Evolutionary conservation across 2,113 vertebrate genomes (phyloP).

Genomic region (Odobenus rosmarus): DNA sequence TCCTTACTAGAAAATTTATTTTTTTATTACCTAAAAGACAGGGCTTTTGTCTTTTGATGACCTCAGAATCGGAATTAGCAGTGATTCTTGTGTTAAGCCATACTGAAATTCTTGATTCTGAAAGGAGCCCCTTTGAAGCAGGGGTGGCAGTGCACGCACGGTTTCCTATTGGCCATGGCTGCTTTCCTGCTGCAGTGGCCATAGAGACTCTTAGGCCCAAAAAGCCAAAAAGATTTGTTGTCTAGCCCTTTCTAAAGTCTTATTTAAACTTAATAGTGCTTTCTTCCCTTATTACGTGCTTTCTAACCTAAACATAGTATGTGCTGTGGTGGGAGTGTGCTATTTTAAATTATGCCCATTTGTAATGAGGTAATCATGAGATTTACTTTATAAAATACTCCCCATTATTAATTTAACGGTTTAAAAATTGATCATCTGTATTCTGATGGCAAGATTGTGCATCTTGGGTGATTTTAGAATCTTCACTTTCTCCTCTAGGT

Average conservation of each 20-base stretch:
- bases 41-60: conserved; percentile 9
- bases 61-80: neutral
- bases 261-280: neutral
- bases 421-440: neutral
- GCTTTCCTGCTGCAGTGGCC: neutral
- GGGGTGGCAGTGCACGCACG: neutral
- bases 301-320: neutral
- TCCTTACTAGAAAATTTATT: neutral
- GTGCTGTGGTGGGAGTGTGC: neutral
- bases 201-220: neutral
- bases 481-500: conserved; percentile 86
- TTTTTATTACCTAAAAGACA: neutral
- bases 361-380: neutral
- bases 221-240: neutral
- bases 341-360: neutral
- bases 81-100: conserved; percentile 1
- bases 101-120: neutral
- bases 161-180: neutral
- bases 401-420: neutral
- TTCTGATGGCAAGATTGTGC: conserved; percentile 10
- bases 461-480: conserved; percentile 55
- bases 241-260: neutral
- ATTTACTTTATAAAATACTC: neutral
- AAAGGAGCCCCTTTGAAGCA: neutral
- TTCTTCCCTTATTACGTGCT: neutral